phyloP scores from a whole-genome alignment of 2,113 vertebrate genomes.

The Ptilonorhynchus violaceus region DNA sequence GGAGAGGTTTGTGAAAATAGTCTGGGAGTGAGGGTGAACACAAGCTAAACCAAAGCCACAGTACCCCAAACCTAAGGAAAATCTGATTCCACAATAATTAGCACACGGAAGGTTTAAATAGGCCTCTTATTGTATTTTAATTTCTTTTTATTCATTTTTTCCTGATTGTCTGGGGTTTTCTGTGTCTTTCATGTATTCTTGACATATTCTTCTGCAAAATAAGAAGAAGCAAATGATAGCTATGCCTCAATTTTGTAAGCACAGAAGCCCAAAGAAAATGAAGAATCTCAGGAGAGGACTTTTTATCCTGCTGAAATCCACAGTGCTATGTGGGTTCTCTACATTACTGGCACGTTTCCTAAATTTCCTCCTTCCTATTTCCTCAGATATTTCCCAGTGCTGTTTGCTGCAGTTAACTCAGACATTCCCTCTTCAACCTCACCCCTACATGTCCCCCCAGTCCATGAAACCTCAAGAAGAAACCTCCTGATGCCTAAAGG shows the following conservation, averaged over 20 bases:
- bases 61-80: not conserved
- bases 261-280: not conserved
- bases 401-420: not conserved
- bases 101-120: not conserved
- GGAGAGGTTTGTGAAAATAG: too few species aligned
- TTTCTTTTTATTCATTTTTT: not conserved
- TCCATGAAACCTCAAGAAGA: not conserved
- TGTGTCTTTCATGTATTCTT: not conserved
- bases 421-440: not conserved
- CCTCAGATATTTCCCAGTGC: not conserved
- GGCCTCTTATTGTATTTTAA: not conserved
- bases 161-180: not conserved
- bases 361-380: not conserved
- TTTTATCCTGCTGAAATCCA: not conserved
- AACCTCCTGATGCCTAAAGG: not conserved
- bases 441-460: not conserved
- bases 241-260: not conserved
- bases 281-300: not conserved
- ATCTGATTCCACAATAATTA: not conserved
- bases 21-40: too few species aligned
- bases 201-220: not conserved
- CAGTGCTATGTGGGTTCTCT: not conserved
- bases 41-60: not conserved
- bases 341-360: not conserved
- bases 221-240: not conserved